Evolutionary conservation across 2,113 vertebrate genomes (phyloP), one percentile per base, ranked within the genome.

Genomic region (Ellobius talpinus): DNA sequence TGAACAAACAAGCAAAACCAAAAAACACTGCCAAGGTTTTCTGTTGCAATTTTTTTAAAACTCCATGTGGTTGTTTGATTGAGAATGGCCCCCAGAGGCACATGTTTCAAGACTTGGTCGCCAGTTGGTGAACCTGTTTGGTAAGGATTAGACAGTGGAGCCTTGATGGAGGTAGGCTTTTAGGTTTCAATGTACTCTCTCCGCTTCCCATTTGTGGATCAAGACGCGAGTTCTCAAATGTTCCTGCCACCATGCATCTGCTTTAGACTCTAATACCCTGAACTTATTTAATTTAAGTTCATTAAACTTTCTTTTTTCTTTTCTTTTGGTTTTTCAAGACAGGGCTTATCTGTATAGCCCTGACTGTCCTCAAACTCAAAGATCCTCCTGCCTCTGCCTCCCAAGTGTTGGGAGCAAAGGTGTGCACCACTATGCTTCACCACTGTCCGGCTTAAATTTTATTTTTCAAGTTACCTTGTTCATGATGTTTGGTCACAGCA

Each of bases 11-110:
- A 70, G 33, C 85, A 33, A 85, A 0, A 76, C 92, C 23, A 61
- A 96, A 94, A 96, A 52, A 87, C 45, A 63, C n/a, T 42, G 19
- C 19, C 61, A 68, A 86, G 50, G 26, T 61, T 92, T 95, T 86
- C 9, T 72, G 42, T 13, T 2, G 8, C 63, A 61, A 50, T 87
- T 23, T 72, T 61, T 74, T 39, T 73, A 33, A 68, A 39, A 23
- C n/a, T 73, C 19, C 39, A 19, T 73, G n/a, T 73, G 72, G 72
- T 73, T 8, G n/a, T 73, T 73, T 73, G 72, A 42, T 24, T 73
- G 21, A 73, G n/a, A 73, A 42, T 39, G 70, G n/a, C 8, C n/a
- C 70, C 72, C 19, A 73, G 70, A 73, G 70, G n/a, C n/a, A 39
- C 36, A 39, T 39, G 36, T 72, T 70, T 36, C 12, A 70, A 70